phyloP scores from a whole-genome alignment of 2,797 vertebrate species.

The Orientallactaga sibirica region DNA sequence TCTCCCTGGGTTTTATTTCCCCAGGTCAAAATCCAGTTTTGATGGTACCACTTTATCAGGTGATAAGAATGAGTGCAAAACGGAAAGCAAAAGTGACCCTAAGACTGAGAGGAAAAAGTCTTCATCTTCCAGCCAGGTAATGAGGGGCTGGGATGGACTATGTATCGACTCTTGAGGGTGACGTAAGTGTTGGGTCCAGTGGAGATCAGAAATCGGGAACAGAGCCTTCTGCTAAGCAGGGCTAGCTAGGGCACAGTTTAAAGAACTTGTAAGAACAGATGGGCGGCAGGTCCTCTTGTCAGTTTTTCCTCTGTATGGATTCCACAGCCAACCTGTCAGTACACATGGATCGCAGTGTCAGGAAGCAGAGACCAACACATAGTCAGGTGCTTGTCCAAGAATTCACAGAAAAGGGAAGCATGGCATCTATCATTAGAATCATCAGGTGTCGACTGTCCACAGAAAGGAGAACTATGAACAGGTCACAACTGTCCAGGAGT shows the following conservation, averaged over 20 bases:
- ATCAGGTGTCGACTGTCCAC: background rate
- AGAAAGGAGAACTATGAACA: background rate
- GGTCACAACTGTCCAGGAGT: background rate
- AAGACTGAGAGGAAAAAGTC: conserved; percentile 95
- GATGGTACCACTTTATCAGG: conserved; percentile 89
- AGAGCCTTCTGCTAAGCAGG: background rate
- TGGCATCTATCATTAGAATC: background rate
- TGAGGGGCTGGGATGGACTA: background rate
- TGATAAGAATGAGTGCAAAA: conserved; percentile 91
- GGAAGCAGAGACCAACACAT: background rate
- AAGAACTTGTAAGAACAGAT: background rate
- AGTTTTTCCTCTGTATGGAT: background rate
- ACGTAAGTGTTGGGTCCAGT: background rate
- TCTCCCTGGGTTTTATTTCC: conserved; percentile 66
- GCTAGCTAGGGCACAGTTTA: rapidly evolving
- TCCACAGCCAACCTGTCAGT: background rate
- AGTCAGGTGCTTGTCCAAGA: background rate
- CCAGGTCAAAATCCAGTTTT: conserved; percentile 92
- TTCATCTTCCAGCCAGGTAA: conserved; percentile 93
- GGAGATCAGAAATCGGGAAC: background rate
- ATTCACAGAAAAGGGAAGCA: background rate
- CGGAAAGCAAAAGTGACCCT: conserved; percentile 89
- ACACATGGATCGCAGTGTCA: background rate
- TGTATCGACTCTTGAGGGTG: background rate
- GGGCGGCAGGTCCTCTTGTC: background rate